Conservation (phyloP, 2,888 invertebrate genomes). For the Lasius fuliginosus region DNA sequence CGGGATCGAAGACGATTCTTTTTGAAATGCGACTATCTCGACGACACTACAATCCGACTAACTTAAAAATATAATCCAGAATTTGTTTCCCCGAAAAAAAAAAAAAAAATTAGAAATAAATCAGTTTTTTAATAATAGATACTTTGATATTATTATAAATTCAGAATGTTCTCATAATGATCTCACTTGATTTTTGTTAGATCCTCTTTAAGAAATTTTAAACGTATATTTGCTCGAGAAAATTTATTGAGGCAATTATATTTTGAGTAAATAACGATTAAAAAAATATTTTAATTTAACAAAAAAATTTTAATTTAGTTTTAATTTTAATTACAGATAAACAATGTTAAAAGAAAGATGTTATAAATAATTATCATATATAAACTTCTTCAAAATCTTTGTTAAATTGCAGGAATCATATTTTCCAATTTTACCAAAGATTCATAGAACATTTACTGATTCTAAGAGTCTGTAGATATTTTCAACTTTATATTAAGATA, state of each 20-base stretch:
- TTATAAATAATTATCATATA: neutral
- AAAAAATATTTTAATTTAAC: neutral
- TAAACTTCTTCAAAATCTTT: neutral
- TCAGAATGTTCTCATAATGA: neutral
- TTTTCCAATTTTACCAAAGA: neutral
- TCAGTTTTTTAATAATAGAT: neutral
- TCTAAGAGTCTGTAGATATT: neutral
- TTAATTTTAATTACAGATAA: neutral
- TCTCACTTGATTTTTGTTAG: neutral
- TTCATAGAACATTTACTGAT: conserved; percentile 7
- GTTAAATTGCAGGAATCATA: neutral
- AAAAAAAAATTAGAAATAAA: neutral
- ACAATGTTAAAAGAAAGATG: neutral
- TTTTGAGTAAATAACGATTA: neutral
- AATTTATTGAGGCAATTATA: neutral
- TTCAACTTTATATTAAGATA: conserved; percentile 5
- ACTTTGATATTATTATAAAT: neutral
- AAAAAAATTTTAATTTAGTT: neutral
- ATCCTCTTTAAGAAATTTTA: neutral
- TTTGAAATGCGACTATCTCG: conserved; percentile 15
- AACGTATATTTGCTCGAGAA: neutral
- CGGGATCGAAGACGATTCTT: conserved; percentile 71
- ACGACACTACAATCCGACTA: neutral
- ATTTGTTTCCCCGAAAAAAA: neutral
- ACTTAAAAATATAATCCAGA: neutral